These are phyloP conservation scores for Dunckerocampus dactyliophorus DNA, from an alignment of 2,113 vertebrate genomes.

Conservation along the genomic window DNA sequence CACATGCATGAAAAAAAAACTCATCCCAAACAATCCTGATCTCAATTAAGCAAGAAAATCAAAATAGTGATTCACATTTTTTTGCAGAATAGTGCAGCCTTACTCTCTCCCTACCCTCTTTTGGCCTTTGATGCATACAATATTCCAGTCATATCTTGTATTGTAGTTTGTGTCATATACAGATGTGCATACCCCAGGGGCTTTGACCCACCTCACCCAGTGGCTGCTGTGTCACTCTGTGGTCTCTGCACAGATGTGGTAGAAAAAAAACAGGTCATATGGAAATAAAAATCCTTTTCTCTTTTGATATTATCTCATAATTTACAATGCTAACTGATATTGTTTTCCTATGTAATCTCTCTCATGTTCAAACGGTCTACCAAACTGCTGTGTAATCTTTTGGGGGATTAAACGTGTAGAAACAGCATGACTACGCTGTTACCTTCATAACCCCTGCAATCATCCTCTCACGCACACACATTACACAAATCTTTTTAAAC, in stretches of 20 bases:
- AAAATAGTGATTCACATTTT: too few species aligned
- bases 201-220: slow-evolving; percentile 14
- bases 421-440: not conserved
- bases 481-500: slow-evolving; percentile 16
- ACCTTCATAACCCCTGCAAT: slow-evolving; percentile 1
- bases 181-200: slow-evolving; percentile 43
- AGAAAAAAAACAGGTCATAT: slow-evolving; percentile 59
- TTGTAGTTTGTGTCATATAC: slow-evolving; percentile 13
- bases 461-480: not conserved
- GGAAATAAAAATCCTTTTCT: slow-evolving; percentile 49
- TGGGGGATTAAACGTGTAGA: slow-evolving; percentile 44
- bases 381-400: slow-evolving; percentile 54
- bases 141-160: not conserved
- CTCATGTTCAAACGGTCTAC: slow-evolving; percentile 37
- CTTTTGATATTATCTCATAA: slow-evolving; percentile 34
- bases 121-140: slow-evolving; percentile 19
- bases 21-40: too few species aligned
- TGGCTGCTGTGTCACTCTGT: slow-evolving; percentile 15
- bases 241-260: slow-evolving; percentile 33
- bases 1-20: too few species aligned
- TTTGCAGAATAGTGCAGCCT: too few species aligned
- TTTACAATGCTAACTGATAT: slow-evolving; percentile 30
- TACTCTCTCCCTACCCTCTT: slow-evolving; percentile 11
- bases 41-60: too few species aligned
- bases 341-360: slow-evolving; percentile 52